Evolutionary conservation across 2,888 invertebrate genomes (phyloP), one percentile per base, ranked within the genome.

Genomic region (Erannis defoliaria): DNA sequence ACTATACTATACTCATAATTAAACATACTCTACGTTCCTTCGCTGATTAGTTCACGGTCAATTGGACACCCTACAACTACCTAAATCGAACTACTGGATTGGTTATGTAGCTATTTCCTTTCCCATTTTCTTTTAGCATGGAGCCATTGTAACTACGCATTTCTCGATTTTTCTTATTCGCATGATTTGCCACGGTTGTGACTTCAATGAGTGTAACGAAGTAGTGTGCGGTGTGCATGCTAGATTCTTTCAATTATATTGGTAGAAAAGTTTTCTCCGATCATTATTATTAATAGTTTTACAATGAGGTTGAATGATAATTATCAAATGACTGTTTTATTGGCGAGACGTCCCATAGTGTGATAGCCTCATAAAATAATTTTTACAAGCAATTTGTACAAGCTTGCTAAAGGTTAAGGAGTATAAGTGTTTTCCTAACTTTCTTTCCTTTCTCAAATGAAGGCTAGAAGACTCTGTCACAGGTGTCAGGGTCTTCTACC

Each of bases 111-210:
- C n/a, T 14, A 33, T 56, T 54, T 48, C 18, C 40, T 31, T 53
- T 12, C 21, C 21, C 23, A 49, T 37, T 35, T 43, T 54, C 49
- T 21, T 50, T 49, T 43, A 37, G 35, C 49, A 21, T 21, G 40
- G 38, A 33, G 5, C 29, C 35, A 53, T 53, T 45, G 46, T 53
- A 53, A 33, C 37, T 16, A 29, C 12, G 37, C 18, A 43, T 50
- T 55, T 35, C 43, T 43, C 23, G 16, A 43, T 31, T 45, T 53
- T 45, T 40, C 23, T 59, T 51, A 49, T 60, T 57, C 67, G 69
- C 68, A 69, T 70, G 67, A 69, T 70, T 68, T 62, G 54, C 51
- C 61, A 67, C 66, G 69, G 68, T 62, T 73, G 71, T 68, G 64
- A 70, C 68, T 66, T 63, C 66, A 71, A 66, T 62, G 70, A 71